Percentiles rank a stretch among this genome's conserved stretches.
Conservation (phyloP, 92 coral and sea anemone species). For the Heliopora coerulea region DNA sequence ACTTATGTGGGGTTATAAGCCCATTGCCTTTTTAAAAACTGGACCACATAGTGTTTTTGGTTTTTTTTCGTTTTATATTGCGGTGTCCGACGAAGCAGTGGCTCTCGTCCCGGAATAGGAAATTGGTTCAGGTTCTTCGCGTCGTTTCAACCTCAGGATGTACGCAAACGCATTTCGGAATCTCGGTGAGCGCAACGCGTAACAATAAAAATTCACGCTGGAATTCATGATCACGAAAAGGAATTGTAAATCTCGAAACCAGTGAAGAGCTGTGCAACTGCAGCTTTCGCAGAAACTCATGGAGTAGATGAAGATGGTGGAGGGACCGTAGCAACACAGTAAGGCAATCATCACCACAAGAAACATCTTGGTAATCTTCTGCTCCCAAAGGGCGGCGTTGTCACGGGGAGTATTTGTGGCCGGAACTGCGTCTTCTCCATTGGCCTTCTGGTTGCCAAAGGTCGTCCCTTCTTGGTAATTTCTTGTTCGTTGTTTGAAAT, state of each 20-base stretch:
- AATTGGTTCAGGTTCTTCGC: neutral
- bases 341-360: slow-evolving; percentile 41
- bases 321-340: slow-evolving; percentile 42
- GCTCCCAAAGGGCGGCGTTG: slow-evolving; percentile 46
- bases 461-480: slow-evolving; percentile 2
- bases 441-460: slow-evolving; percentile 29
- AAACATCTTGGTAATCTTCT: slow-evolving; percentile 49
- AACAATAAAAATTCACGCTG: slow-evolving; percentile 60
- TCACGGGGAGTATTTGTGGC: neutral
- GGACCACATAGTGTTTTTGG: too few species aligned
- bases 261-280: slow-evolving; percentile 31
- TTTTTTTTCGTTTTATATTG: neutral
- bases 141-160: slow-evolving; percentile 1
- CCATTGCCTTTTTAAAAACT: too few species aligned
- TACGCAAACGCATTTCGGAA: slow-evolving; percentile 50
- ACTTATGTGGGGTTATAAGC: too few species aligned
- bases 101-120: slow-evolving; percentile 23
- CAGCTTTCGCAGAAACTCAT: slow-evolving; percentile 47
- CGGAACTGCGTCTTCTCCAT: slow-evolving; percentile 28
- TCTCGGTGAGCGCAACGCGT: slow-evolving; percentile 63
- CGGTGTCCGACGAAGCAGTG: slow-evolving; percentile 6
- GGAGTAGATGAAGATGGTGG: slow-evolving; percentile 43
- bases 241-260: slow-evolving; percentile 38
- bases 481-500: slow-evolving; percentile 44
- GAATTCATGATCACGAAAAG: slow-evolving; percentile 45